Base-by-base conservation (phyloP, 2,113 vertebrate genomes). In the Lethenteron camtschaticum region DNA sequence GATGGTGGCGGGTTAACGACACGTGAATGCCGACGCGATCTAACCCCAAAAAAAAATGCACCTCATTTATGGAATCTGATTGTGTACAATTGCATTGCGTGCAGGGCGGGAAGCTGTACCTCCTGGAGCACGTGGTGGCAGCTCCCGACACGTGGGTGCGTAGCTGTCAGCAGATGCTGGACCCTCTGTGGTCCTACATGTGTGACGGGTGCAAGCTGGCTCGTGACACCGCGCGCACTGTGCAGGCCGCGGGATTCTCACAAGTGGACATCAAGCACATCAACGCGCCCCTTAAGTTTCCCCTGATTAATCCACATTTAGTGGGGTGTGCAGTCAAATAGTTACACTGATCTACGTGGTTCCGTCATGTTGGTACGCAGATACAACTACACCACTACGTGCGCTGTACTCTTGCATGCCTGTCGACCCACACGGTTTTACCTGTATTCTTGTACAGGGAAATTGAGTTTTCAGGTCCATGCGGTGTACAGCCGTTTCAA, bases 31-130 rank as follows among this genome's bases (percentile, higher is more conserved):
- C 7, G 41, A 41, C 41, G 41, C 41, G 41, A 41, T 41, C 41
- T 7, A 41, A 41, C 41, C 41, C 41, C 5, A 18, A 41, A 41
- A 66, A 58, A 55, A 16, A 41, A 11, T 18, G 58, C 10, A 13
- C n/a, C 20, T 13, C n/a, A n/a, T 57, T 14, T 16, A 11, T 66
- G 13, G 8, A 71, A 66, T 60, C n/a, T 60, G 41, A 66, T 56
- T 66, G 12, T 16, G 4, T 11, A 12, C 13, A 11, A 12, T 58
- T 68, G 4, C 58, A 57, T 68, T n/a, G 56, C 58, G 16, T 75
- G 12, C 77, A 91, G 86, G 86, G 85, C 71, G 87, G 87, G 1
- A 79, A 80, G 9, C 81, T 90, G 72, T 88, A 81, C 76, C 90
- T 88, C 75, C 24, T 86, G 69, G 87, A 90, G 73, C 87, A 91